Base-by-base conservation (phyloP, 2,113 vertebrate genomes). In the Cairina moschata region DNA sequence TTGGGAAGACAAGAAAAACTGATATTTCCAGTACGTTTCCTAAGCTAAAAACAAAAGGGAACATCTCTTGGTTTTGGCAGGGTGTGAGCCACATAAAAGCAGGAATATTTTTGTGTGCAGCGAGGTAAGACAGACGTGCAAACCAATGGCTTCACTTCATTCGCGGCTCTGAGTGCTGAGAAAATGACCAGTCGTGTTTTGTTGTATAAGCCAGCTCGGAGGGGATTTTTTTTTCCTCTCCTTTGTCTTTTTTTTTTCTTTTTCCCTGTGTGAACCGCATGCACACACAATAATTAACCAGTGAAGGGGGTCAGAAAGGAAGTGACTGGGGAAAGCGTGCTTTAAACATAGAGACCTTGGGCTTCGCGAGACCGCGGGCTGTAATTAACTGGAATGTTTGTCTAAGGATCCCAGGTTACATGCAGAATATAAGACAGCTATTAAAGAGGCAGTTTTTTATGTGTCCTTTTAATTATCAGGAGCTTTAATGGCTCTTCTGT, bases 321-420 rank as follows among this genome's bases (percentile, higher is more conserved):
- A 95, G 83, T 54, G 86, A 82, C 76, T 82, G 5, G 55, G 83
- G 60, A 93, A 91, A 91, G 91, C 40, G 77, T 91, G 63, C 88
- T 91, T 96, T 91, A 92, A 95, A 90, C 90, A 80, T 0, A 78
- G 90, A 29, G 54, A 58, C 34, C 62, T 17, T 29, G 62, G 36
- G 62, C 62, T 86, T 93, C 58, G 29, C 52, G 88, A 85, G 59
- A 72, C 90, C 21, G 28, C 86, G 90, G 69, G 92, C 88, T 90
- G 88, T 95, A 84, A 93, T 96, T 93, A 96, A 76, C 73, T 89
- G 81, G 44, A 85, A 67, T 78, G 55, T 91, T 96, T 92, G 66
- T 82, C 80, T 66, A 65, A 73, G 40, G 81, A 86, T 91, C 83
- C 91, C 80, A 59, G 81, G 74, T 93, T 92, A 66, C 7, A 5